Evolutionary conservation across 1,140 invertebrate genomes (phyloP), one percentile per base, ranked within the genome.

Genomic region (Melanaphis sacchari): DNA sequence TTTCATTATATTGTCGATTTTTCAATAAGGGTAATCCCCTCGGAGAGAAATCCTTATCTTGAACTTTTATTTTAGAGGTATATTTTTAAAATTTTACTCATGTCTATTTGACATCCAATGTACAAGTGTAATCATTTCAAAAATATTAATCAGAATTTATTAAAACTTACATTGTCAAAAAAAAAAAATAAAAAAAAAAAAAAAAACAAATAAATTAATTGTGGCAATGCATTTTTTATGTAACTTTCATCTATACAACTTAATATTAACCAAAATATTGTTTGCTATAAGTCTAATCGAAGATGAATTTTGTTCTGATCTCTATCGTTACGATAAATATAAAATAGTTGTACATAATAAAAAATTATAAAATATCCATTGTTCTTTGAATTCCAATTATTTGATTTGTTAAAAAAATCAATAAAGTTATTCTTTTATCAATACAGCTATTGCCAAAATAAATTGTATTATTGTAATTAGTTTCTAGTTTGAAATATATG

Each of bases 1-100:
- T 90, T 90, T 90, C 89, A 66, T 90, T 90, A 90, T 66, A 90
- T 31, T 40, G 89, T 66, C 89, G 54, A 90, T 90, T 90, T 90
- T 90, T 41, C 89, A 90, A 90, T 66, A 40, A 38, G 89, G 18
- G 38, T 66, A 90, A 66, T 90, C 89, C 89, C 54, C 18, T 66
- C 11, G 38, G 89, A 21, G 52, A 9, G 6, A 41, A 66, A 90
- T 59, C 54, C 38, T 21, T 66, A n/a, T 90, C 54, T 59, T 90
- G 52, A 59, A 66, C 38, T 90, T 90, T 90, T 66, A 66, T 90
- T 66, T 66, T 90, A 7, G 38, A 66, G 38, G 54, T 90, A 90
- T 90, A 22, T 66, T 90, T 90, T 2, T 21, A 5, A 36, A 49
- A 43, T 46, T 46, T 43, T 21, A 46, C 41, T 18, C 31, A 18